A percentile compares a stretch with the other conserved stretches of the same genome.
Evolutionary conservation across 2,888 invertebrate species (phyloP).

Genomic region (Polietes domitor): DNA sequence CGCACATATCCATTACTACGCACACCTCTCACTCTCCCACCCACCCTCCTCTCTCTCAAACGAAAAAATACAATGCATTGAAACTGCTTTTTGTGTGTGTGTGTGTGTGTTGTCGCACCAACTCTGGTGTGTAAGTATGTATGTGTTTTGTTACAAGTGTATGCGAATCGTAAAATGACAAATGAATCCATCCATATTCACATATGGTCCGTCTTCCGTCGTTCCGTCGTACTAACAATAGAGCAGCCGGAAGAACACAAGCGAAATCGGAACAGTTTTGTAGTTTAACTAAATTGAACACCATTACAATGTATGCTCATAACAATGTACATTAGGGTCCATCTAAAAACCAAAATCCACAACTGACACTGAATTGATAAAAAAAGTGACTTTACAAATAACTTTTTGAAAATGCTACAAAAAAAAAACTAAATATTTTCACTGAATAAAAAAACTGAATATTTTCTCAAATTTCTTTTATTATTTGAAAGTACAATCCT

Average conservation of each 20-base stretch:
- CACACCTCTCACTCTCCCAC: neutral
- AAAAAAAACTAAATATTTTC: no score
- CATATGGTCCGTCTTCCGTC: no score
- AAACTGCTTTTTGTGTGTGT: no score
- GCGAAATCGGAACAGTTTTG: slow-evolving; percentile 33
- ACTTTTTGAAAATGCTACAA: no score
- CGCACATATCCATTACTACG: neutral
- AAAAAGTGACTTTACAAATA: no score
- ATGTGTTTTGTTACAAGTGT: neutral
- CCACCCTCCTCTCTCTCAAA: neutral
- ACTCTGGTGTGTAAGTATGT: neutral
- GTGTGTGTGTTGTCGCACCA: neutral
- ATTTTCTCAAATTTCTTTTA: no score
- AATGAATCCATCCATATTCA: slow-evolving; percentile 55
- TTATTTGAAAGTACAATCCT: no score
- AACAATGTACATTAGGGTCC: no score
- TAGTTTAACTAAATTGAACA: slow-evolving; percentile 52
- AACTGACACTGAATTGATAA: no score
- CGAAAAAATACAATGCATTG: neutral
- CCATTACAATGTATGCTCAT: no score
- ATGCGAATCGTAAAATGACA: slow-evolving; percentile 55
- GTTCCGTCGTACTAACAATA: slow-evolving; percentile 46
- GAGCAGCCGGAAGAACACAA: slow-evolving; percentile 5
- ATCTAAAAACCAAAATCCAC: no score
- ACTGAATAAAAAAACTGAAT: no score